Evolutionary conservation across 1,140 invertebrate species (phyloP), one percentile per base, ranked within the genome.

Genomic region (Artemia franciscana): DNA sequence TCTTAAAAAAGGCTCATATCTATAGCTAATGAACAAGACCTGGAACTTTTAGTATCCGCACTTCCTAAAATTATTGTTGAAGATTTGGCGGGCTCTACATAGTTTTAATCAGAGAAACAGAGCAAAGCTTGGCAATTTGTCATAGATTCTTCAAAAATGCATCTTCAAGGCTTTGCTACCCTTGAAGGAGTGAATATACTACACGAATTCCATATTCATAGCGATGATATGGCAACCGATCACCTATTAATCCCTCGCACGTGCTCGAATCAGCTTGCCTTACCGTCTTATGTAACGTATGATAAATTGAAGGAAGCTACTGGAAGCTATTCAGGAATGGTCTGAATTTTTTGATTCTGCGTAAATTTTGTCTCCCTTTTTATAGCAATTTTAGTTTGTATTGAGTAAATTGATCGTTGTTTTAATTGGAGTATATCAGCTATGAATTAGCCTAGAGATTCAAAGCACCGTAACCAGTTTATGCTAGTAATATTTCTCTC

Each of bases 111-210:
- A 91, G 73, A 88, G 88, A 18, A 89, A 94, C 71, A 75, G 88
- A 65, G 91, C 91, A 2, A 91, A 92, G 73, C 94, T 94, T 77
- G 95, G 60, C 91, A 94, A 73, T 94, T 94, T 76, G 91, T 94
- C 24, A 95, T 91, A 24, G 91, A 91, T 61, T 93, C 90, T 7
- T 90, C 86, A 0, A 94, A 94, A 77, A 89, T 94, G 63, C 91
- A 91, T n/a, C 75, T 94, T 25, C 88, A 93, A 79, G 91, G 91
- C 61, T 94, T 94, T 74, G 83, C 82, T 30, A 84, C 86, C 39
- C 75, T 94, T 27, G 91, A 94, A 75, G 91, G 91, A 60, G 95
- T 94, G 91, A 94, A 92, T 75, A 91, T 91, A 57, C 85, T 84
- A 59, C 91, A 94, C 71, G 92, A 92, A 73, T 94, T 94, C 76